A percentile compares a stretch with the other conserved stretches of the same genome.
These are phyloP conservation scores for Scaptomyza polygonia DNA, from an alignment of 2,888 invertebrate species.

Conservation along the genomic window DNA sequence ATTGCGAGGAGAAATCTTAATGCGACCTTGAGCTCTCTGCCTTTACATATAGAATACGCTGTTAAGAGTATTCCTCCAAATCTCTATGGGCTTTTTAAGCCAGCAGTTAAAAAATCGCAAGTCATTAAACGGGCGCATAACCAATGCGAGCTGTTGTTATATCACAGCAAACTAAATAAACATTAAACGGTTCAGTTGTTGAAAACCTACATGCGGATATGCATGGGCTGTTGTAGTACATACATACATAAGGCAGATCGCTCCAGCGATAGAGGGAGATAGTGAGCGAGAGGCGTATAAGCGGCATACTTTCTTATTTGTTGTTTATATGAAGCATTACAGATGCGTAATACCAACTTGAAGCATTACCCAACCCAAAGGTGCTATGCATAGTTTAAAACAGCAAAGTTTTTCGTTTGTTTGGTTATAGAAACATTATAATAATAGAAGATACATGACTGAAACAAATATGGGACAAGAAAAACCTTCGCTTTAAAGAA, in stretches of 20 bases:
- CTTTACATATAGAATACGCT: slow-evolving; percentile 27
- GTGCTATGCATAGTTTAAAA: slow-evolving; percentile 36
- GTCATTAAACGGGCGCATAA: slow-evolving; percentile 51
- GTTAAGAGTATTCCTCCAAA: slow-evolving; percentile 12
- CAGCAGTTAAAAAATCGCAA: slow-evolving; percentile 40
- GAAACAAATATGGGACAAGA: too few relatives aligned
- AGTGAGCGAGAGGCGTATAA: slow-evolving; percentile 4
- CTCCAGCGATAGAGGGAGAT: not conserved
- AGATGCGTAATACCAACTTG: slow-evolving; percentile 53
- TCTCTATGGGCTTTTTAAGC: not conserved
- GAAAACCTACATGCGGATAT: slow-evolving; percentile 50
- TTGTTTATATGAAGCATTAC: not conserved
- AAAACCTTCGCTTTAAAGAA: too few relatives aligned
- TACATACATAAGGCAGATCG: not conserved
- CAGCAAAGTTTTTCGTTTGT: slow-evolving; percentile 3
- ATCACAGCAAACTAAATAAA: slow-evolving; percentile 68
- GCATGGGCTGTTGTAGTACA: slow-evolving; percentile 30
- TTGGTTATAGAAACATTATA: not conserved
- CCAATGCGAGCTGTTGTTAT: slow-evolving; percentile 56
- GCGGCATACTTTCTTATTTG: slow-evolving; percentile 56
- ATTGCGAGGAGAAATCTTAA: slow-evolving; percentile 56
- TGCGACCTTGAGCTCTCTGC: slow-evolving; percentile 60
- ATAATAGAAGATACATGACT: not conserved
- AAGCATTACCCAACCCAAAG: slow-evolving; percentile 40
- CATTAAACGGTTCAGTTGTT: slow-evolving; percentile 74